Base-by-base conservation (phyloP, 2,888 invertebrate genomes). In the Nomada ferruginata region DNA sequence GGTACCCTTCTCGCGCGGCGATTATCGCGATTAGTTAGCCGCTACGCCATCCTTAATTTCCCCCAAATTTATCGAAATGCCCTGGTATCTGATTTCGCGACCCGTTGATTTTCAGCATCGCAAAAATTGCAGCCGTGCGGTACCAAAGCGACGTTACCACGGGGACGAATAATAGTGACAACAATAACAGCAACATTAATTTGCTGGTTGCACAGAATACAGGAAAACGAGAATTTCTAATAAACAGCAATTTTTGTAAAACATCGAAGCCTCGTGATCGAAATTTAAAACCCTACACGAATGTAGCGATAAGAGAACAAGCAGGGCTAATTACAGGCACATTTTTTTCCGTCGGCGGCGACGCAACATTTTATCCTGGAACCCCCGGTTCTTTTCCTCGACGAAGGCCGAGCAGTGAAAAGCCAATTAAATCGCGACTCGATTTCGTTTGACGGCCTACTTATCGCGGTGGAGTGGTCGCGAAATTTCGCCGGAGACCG, bases 11-110 rank as follows among this genome's bases (percentile, higher is more conserved):
- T 26, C 26, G 11, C 4, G 20, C 50, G 47, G 42, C 5, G 70
- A 82, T 82, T 71, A 82, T 78, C 82, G 70, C 82, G 83, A 82
- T 82, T 83, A 83, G 82, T 83, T 83, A 81, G 64, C 76, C 68
- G 63, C 70, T 73, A 52, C 75, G 82, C 71, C 76, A 69, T 69
- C 53, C 80, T 80, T 76, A 76, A 80, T 82, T 82, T 76, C 80
- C 50, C 76, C 72, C 36, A 76, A 82, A 82, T 70, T 80, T 72
- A 63, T 66, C 66, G 76, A 15, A 7, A 13, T 4, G 1, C 29
- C 20, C 15, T 11, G 52, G 26, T 80, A 72, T 82, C 80, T 23
- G 76, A 71, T 82, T 55, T 59, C 53, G 47, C 76, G 75, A 63
- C 59, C 55, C 60, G 60, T n/a, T 13, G 50, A 70, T 68, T 44